Base-by-base conservation (phyloP, 2,888 invertebrate species). In the Agrochola lychnidis region DNA sequence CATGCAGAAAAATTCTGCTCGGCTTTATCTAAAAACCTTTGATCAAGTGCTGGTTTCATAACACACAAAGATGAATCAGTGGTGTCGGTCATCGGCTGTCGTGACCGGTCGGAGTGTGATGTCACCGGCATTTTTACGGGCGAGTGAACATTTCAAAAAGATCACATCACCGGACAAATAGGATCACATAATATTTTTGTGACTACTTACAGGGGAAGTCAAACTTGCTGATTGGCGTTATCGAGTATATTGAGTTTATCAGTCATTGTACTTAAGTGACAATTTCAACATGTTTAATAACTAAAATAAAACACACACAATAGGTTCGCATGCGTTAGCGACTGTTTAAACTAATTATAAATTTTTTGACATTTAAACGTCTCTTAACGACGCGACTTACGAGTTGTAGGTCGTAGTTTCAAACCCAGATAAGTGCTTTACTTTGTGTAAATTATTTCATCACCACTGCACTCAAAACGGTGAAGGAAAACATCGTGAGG, bases 51-150 rank as follows among this genome's bases (percentile, higher is more conserved):
- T 70, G 68, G 64, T 71, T 78, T 71, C 6, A 69, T 63, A 70
- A 68, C 36, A 53, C 70, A 78, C 67, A 79, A 66, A 78, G 67
- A 79, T 87, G 78, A 85, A 77, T 87, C 76, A 84, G 73, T 67
- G 62, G 30, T 51, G 61, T 68, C 70, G n/a, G 77, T 57, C 66
- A 78, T 83, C 70, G 78, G 71, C 56, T 73, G 64, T 73, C 73
- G 66, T 82, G 87, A 75, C 78, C 74, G 78, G 66, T 75, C 66
- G 42, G 53, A 36, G 70, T 36, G 70, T 86, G 85, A 87, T 76
- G 79, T 84, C 85, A 86, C 64, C 71, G 45, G 62, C 78, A 73
- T 78, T 76, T 78, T 79, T 73, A 73, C 63, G 71, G 70, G 1
- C 45, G 67, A 86, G 70, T 73, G 77, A 75, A 70, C 71, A 77